Base-by-base conservation (phyloP, 2,113 vertebrate genomes). In the Grantiella picta region DNA sequence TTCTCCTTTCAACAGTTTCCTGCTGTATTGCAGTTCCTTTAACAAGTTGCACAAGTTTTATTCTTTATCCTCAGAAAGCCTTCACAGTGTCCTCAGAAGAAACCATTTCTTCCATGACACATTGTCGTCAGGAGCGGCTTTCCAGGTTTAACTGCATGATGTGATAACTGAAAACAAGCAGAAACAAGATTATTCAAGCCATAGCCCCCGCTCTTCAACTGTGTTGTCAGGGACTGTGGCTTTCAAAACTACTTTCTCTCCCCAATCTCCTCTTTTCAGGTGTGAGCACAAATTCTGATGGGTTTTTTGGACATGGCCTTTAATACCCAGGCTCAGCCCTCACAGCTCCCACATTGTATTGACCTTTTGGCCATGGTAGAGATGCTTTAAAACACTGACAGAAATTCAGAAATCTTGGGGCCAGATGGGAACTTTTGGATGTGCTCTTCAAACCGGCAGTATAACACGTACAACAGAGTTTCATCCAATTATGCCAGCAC, bases 401-500 rank as follows among this genome's bases (percentile, higher is more conserved):
- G 80, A 79, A 87, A 82, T 65, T 76, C 70, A 82, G 84, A 89
- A 90, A 82, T 77, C 79, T 85, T 83, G 38, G 33, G 60, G 36
- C 90, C 85, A 94, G 88, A 86, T 81, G 90, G 71, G 76, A 90
- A 73, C 60, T 22, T 29, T 60, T 75, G 76, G 44, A 86, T 92
- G 20, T 0, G 61, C 25, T 96, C 82, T 90, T 90, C 90, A 90
- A 90, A 96, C 35, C 1, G 4, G 64, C 82, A 95, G 63, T 78
- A 64, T 77, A 90, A 88, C 79, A 92, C 15, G 2, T 95, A 88
- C 90, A 95, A 75, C 63, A 78, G 86, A 83, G 83, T 71, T 86
- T 75, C 72, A 89, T 90, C 93, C 90, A 96, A 81, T 97, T 97
- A 94, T 90, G 85, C 85, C 95, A 93, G 90, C 88, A 90, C 6